Evolutionary conservation across 2,113 vertebrate species (phyloP), one percentile per base, ranked within the genome.

Genomic region (Pedetes capensis): DNA sequence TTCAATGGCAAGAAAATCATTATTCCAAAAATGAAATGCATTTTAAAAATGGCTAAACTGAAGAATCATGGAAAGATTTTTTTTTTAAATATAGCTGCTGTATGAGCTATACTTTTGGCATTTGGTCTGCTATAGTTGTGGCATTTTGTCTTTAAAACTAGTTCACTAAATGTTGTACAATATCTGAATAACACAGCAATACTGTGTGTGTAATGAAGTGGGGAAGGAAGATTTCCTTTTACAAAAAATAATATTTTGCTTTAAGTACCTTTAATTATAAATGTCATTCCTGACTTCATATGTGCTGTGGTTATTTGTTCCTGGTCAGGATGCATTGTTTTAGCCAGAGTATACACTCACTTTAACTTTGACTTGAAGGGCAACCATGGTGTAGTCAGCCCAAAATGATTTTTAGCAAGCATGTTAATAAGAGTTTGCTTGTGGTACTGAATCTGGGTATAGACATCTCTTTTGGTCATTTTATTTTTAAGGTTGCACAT

Each of bases 1-100:
- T 59, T 96, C 39, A 95, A 34, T 29, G 42, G 29, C 22, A 88
- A 93, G 27, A 89, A 92, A 95, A 78, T 27, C 81, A 3, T 59
- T 87, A 93, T 96, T 90, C 11, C 8, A 92, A 88, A 87, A 79
- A 75, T 71, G 22, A 92, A 95, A 86, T 87, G 17, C n/a, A 66
- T 69, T 44, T 7, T 66, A 68, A 12, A 90, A 57, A 81, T 53
- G 32, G 10, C 16, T 78, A 86, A 72, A 66, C 42, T 90, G 42
- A 93, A n/a, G 29, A 94, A 49, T 91, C 34, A 84, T 8, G 16
- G 34, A 76, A 82, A 89, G 89, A 32, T 85, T 34, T 16, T 49
- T 1, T 42, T 89, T 91, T 47, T 49, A 55, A 94, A 85, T n/a
- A 66, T 37, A 93, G 44, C 29, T 80, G 66, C 34, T 81, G 1